These are phyloP conservation scores for Steinernema carpocapsae DNA, from an alignment of 2,888 invertebrate genomes.

Conservation along the genomic window DNA sequence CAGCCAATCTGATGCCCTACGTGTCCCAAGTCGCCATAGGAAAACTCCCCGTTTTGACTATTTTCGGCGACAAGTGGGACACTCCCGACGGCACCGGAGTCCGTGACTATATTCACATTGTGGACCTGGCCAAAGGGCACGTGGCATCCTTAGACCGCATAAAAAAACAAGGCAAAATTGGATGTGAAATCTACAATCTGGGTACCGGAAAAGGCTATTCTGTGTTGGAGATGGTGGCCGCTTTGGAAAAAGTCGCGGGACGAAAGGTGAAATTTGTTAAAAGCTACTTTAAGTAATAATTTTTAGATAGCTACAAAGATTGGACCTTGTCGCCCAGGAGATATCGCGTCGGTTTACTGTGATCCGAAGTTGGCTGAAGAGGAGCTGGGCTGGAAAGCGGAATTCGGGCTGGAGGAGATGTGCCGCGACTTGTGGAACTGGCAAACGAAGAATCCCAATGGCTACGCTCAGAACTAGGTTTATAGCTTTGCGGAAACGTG, in stretches of 20 bases:
- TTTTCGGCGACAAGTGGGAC: conserved; percentile 87
- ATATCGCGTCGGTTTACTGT: conserved; percentile 88
- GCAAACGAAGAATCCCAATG: too few relatives aligned
- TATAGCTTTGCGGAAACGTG: too few relatives aligned
- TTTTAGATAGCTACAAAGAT: too few relatives aligned
- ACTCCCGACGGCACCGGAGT: conserved; percentile 76
- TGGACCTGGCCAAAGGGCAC: conserved; percentile 87
- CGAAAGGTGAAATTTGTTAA: conserved; percentile 74
- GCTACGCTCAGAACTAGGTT: too few relatives aligned
- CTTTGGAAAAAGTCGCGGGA: conserved; percentile 85
- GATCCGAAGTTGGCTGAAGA: conserved; percentile 81
- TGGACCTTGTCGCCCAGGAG: conserved; percentile 80
- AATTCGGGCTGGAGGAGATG: conserved; percentile 64
- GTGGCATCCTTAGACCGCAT: conserved; percentile 81
- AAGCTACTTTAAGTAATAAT: too few relatives aligned
- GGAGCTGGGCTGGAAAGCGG: too few relatives aligned
- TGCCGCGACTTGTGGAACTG: too few relatives aligned
- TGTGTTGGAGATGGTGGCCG: conserved; percentile 81
- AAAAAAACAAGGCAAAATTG: conserved; percentile 75
- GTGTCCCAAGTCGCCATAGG: conserved; percentile 89
- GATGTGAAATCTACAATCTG: conserved; percentile 83
- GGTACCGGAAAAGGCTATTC: conserved; percentile 91
- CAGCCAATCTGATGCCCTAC: conserved; percentile 93
- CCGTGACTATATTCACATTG: conserved; percentile 91
- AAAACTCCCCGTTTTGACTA: conserved; percentile 80